Conservation (phyloP, 2,888 invertebrate species). For the Coleophora flavipennella region DNA sequence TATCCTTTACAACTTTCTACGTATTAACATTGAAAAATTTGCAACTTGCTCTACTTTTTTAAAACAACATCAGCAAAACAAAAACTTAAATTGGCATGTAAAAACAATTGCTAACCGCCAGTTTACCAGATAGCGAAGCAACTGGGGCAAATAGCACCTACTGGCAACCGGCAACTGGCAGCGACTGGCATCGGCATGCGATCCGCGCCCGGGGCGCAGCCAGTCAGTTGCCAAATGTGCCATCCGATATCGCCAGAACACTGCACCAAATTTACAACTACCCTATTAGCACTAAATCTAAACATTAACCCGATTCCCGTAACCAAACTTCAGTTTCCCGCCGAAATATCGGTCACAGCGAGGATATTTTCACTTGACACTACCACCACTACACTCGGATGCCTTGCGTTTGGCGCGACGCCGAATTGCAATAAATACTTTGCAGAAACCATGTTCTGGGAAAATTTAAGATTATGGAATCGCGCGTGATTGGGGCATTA, state of each 20-base stretch:
- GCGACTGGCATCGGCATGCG: constrained; percentile 33
- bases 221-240: constrained; percentile 63
- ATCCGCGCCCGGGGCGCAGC: constrained; percentile 36
- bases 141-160: constrained; percentile 44
- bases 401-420: constrained; percentile 25
- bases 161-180: neutral
- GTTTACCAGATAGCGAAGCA: constrained; percentile 27
- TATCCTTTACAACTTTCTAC: too few relatives aligned
- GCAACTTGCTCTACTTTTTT: too few relatives aligned
- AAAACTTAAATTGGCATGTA: constrained; percentile 24
- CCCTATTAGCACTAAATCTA: constrained; percentile 72
- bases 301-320: constrained; percentile 69
- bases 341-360: constrained; percentile 51
- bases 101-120: constrained; percentile 57
- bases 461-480: neutral
- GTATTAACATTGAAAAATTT: too few relatives aligned
- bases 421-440: constrained; percentile 1
- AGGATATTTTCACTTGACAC: constrained; percentile 39
- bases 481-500: neutral
- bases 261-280: constrained; percentile 66
- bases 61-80: too few relatives aligned
- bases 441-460: neutral
- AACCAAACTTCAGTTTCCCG: constrained; percentile 59
- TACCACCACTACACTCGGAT: constrained; percentile 21
- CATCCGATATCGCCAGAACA: constrained; percentile 68